Conservation (phyloP, 2,797 vertebrate species). For the Stomatorhinus walkeri region DNA sequence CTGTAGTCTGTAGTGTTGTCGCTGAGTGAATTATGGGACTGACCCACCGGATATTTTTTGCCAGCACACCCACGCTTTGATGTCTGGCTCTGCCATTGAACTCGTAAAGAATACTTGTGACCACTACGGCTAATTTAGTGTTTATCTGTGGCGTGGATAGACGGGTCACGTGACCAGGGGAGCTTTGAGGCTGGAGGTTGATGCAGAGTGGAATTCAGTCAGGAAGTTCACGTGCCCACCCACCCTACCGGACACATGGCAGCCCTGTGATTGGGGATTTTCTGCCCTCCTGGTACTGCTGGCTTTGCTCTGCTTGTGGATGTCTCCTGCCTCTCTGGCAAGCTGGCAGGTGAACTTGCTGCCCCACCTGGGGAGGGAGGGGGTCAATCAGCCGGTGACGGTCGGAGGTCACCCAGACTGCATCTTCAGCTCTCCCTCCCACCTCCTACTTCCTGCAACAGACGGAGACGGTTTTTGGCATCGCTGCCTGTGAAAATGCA, state of each 20-base stretch:
- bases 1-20: background rate
- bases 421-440: background rate
- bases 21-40: background rate
- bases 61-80: background rate
- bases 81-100: background rate
- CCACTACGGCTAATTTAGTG: background rate
- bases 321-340: background rate
- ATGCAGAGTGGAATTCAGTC: background rate
- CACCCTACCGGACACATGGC: background rate
- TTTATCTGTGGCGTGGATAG: background rate
- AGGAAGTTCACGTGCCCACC: background rate
- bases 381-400: background rate
- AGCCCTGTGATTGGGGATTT: background rate
- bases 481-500: background rate
- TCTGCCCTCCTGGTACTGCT: background rate
- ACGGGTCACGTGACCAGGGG: background rate
- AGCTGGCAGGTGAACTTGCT: background rate
- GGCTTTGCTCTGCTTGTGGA: background rate
- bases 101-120: background rate
- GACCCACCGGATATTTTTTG: background rate
- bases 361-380: background rate
- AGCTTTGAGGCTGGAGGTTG: background rate
- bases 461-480: background rate
- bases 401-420: too few species aligned
- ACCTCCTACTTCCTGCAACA: background rate